Evolutionary conservation across 2,797 vertebrate species (phyloP).

Genomic region (Hipposideros larvatus): DNA sequence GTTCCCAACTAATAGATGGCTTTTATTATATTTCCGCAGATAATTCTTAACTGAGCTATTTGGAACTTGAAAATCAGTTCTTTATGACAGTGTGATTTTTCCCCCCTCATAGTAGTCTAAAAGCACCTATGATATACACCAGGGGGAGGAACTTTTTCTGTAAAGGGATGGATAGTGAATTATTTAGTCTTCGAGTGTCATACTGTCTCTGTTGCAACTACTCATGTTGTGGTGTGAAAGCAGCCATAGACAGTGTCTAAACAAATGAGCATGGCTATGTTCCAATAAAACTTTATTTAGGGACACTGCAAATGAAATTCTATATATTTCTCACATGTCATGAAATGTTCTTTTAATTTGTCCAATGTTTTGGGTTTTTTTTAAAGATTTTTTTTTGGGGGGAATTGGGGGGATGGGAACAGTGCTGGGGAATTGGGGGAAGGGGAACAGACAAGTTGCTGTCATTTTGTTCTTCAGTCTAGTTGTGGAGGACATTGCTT

Average conservation of each 20-base stretch:
- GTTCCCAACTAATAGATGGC: not conserved
- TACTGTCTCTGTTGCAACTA: not conserved
- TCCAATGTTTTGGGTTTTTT: not conserved
- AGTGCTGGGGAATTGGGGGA: too few relatives aligned
- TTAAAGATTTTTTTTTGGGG: too few relatives aligned
- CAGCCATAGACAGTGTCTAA: not conserved
- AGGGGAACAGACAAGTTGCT: too few relatives aligned
- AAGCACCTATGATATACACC: not conserved
- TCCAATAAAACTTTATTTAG: not conserved
- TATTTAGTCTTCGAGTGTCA: not conserved
- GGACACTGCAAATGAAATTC: not conserved
- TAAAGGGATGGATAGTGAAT: not conserved
- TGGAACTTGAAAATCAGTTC: slow-evolving; percentile 5
- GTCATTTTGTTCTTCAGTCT: too few relatives aligned
- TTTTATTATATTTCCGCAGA: slow-evolving; percentile 1
- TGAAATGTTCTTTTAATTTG: not conserved
- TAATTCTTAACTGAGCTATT: slow-evolving; percentile 48
- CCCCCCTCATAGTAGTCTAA: not conserved
- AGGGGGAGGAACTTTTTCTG: not conserved
- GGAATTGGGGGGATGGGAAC: too few relatives aligned
- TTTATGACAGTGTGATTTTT: not conserved
- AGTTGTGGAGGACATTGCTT: too few relatives aligned
- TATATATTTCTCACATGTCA: not conserved
- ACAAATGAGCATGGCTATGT: not conserved
- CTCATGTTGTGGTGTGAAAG: not conserved